phyloP scores from a whole-genome alignment of 2,797 vertebrate genomes.

The Mus caroli region DNA sequence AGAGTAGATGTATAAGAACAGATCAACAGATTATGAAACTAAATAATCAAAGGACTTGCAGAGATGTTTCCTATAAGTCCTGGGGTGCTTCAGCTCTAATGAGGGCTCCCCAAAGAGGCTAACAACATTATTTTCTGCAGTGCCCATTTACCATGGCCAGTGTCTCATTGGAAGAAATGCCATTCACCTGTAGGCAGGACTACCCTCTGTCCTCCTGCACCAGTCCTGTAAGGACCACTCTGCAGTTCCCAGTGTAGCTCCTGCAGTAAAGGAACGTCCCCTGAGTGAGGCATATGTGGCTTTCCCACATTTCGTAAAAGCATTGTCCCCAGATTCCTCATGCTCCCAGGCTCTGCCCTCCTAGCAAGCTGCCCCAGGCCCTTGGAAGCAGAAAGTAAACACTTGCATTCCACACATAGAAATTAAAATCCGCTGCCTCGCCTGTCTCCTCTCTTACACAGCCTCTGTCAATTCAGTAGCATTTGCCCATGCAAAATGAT shows the following conservation, averaged over 20 bases:
- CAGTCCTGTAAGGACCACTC: not conserved
- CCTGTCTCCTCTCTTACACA: slow-evolving; percentile 69
- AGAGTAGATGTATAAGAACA: not conserved
- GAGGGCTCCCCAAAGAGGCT: not conserved
- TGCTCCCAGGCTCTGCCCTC: fast-evolving
- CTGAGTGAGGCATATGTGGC: fast-evolving
- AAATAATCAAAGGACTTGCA: not conserved
- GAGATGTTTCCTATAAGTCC: fast-evolving
- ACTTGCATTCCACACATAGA: slow-evolving; percentile 62
- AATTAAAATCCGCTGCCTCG: slow-evolving; percentile 65
- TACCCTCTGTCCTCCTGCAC: fast-evolving
- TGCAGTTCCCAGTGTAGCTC: fast-evolving
- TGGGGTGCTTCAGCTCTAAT: fast-evolving
- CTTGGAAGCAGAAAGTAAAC: slow-evolving; percentile 56
- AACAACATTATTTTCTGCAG: fast-evolving
- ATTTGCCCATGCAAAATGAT: slow-evolving; percentile 66
- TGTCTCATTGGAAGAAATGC: not conserved
- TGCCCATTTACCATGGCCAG: fast-evolving
- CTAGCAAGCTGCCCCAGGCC: not conserved
- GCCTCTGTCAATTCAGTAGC: slow-evolving; percentile 72
- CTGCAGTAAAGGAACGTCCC: fast-evolving
- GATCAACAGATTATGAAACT: not conserved
- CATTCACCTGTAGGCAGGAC: not conserved
- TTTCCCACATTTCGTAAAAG: fast-evolving
- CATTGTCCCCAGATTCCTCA: not conserved